Base-by-base conservation (phyloP, 92 coral and sea anemone species). In the Plumapathes pennacea region DNA sequence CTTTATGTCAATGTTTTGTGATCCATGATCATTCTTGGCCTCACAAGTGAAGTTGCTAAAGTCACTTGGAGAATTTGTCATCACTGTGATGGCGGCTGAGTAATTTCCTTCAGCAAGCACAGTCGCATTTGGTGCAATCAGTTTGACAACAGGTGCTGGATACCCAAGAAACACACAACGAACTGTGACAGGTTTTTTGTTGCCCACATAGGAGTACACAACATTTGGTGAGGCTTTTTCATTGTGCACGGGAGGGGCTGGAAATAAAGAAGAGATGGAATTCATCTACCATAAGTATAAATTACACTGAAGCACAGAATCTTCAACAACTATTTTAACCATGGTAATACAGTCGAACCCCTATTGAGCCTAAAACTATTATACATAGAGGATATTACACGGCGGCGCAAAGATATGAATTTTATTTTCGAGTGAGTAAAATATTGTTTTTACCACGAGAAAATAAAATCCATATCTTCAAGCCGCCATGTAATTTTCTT, bases 81-180 rank as follows among this genome's bases (percentile, higher is more conserved):
- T 36, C 4, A 68, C 21, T 12, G 26, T 40, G 4, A 71, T 25
- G 4, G 45, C 38, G 25, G 63, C 83, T 21, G 46, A 26, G 4
- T 22, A 10, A 28, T 75, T 69, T 7, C 86, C 96, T 14, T 3
- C 32, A 3, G 60, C 72, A 18, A 87, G 14, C 40, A 39, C 50
- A 4, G 57, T 59, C 19, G 80, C 90, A 63, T 73, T 74, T 22
- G 38, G 46, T 13, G 31, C 24, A 11, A 30, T 17, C 75, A 87
- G 72, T 14, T 42, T 74, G 20, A 87, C 85, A 27, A 47, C 14
- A 0, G 96, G 96, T 4, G 45, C 38, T 10, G 96, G 96, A 33
- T 40, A 69, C n/a, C 96, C 96, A 50, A n/a, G 64, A 71, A 88
- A 88, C 32, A 17, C 43, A 43, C 96, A 88, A 0, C 51, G 34